Conservation (phyloP, 2,797 vertebrate species). For the Echeneis naucrates region DNA sequence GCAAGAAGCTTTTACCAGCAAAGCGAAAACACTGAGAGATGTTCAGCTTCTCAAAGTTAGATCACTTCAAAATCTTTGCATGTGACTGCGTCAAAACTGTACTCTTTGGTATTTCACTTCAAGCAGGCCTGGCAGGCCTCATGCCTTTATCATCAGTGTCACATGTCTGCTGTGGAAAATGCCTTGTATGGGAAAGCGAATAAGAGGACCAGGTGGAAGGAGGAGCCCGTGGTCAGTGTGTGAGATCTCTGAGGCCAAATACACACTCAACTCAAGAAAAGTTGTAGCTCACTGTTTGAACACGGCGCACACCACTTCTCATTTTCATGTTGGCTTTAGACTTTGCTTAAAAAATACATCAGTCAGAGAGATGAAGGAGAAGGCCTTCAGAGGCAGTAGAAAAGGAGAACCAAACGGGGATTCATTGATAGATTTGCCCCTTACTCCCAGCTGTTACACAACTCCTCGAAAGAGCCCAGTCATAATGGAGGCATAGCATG, state of each 20-base stretch:
- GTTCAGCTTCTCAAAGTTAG: not conserved
- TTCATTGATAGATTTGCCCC: slow-evolving; percentile 68
- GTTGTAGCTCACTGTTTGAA: slow-evolving; percentile 39
- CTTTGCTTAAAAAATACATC: slow-evolving; percentile 71
- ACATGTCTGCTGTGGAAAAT: not conserved
- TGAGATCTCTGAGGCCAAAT: slow-evolving; percentile 20
- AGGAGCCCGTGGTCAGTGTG: slow-evolving; percentile 17
- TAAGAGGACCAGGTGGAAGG: not conserved
- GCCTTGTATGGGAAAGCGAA: not conserved
- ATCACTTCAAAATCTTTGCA: not conserved
- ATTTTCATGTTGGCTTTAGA: slow-evolving; percentile 59
- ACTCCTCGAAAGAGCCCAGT: slow-evolving; percentile 51
- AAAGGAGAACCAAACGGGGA: slow-evolving; percentile 59
- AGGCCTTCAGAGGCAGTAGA: slow-evolving; percentile 48
- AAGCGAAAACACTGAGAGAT: not conserved
- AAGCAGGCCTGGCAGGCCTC: too few species aligned
- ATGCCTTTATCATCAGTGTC: not conserved
- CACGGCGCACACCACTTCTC: slow-evolving; percentile 30
- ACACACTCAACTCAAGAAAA: slow-evolving; percentile 39
- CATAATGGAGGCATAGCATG: slow-evolving; percentile 43
- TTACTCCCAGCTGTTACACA: slow-evolving; percentile 64
- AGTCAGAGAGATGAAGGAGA: slow-evolving; percentile 63
- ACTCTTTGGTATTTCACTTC: too few species aligned
- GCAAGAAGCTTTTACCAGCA: not conserved
- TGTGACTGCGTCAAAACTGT: not conserved